Conservation (phyloP, 2,797 vertebrate genomes). For the Parauchenoglanis punctatus region DNA sequence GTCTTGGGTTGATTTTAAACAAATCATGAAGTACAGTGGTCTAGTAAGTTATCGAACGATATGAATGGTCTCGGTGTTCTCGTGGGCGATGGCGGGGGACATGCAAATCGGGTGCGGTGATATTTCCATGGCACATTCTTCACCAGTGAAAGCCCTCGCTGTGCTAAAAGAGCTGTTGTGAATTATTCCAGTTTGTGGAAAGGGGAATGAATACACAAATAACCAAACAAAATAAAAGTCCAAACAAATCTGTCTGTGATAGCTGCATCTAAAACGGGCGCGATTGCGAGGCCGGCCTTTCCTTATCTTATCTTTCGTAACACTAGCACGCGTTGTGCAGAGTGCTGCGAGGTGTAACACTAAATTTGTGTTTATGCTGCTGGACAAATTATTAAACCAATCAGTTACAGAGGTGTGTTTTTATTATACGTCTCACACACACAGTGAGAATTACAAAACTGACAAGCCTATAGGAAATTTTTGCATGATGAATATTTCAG, state of each 20-base stretch:
- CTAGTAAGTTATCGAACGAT: slow-evolving; percentile 40
- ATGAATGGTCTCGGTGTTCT: slow-evolving; percentile 61
- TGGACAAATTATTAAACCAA: slow-evolving; percentile 17
- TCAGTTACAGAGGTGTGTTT: background rate
- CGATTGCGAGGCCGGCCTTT: slow-evolving; percentile 11
- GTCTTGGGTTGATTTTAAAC: slow-evolving; percentile 50
- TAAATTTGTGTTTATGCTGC: background rate
- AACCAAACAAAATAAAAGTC: slow-evolving; percentile 51
- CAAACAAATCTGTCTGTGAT: slow-evolving; percentile 51
- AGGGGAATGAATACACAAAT: slow-evolving; percentile 72
- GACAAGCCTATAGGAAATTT: background rate
- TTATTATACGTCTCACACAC: background rate
- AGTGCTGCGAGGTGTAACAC: slow-evolving; percentile 3
- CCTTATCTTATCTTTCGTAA: slow-evolving; percentile 16
- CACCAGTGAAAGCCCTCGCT: slow-evolving; percentile 45
- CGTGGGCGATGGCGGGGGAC: slow-evolving; percentile 31
- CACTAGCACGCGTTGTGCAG: slow-evolving; percentile 6
- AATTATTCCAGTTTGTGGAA: slow-evolving; percentile 51
- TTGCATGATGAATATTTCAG: background rate
- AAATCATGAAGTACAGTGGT: slow-evolving; percentile 44
- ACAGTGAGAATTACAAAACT: background rate
- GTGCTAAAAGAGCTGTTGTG: slow-evolving; percentile 67
- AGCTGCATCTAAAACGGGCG: slow-evolving; percentile 33
- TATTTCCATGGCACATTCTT: slow-evolving; percentile 58
- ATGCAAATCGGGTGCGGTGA: slow-evolving; percentile 74